Evolutionary conservation across 2,113 vertebrate genomes (phyloP).

Genomic region (Etia nguti): DNA sequence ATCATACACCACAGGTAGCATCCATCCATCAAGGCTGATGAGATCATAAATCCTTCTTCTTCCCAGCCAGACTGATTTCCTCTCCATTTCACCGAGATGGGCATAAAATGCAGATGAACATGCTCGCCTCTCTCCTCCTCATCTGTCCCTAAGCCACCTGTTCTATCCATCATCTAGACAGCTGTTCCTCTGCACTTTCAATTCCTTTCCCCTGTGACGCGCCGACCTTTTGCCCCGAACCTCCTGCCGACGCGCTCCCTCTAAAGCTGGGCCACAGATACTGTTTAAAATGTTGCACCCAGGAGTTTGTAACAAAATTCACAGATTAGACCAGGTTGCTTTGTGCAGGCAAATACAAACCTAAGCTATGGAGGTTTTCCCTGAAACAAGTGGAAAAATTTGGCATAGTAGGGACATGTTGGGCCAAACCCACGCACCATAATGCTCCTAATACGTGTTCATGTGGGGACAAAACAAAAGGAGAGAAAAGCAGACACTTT

Average conservation of each 20-base stretch:
- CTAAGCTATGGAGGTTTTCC: neutral
- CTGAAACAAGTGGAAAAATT: neutral
- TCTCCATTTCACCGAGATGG: conserved; percentile 43
- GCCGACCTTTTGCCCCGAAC: conserved; percentile 6
- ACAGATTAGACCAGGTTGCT: neutral
- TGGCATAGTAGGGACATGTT: neutral
- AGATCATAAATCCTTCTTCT: conserved; percentile 55
- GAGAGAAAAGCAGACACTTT: neutral
- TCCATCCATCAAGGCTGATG: conserved; percentile 48
- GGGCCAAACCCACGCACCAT: neutral
- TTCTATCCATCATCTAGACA: conserved; percentile 66
- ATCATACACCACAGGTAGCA: conserved; percentile 22
- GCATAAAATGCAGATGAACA: conserved; percentile 59
- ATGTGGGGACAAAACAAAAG: neutral
- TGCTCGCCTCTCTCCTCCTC: neutral
- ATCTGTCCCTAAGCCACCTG: conserved; percentile 23
- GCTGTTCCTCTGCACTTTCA: conserved; percentile 38
- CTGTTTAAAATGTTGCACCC: neutral
- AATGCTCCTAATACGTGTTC: neutral
- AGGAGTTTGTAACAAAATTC: conserved; percentile 17
- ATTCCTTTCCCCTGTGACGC: neutral
- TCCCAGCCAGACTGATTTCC: conserved; percentile 38
- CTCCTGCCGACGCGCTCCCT: neutral
- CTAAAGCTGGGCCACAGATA: neutral
- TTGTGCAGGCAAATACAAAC: neutral